Conservation (phyloP, 1,140 invertebrate genomes). For the Chelonus insularis region DNA sequence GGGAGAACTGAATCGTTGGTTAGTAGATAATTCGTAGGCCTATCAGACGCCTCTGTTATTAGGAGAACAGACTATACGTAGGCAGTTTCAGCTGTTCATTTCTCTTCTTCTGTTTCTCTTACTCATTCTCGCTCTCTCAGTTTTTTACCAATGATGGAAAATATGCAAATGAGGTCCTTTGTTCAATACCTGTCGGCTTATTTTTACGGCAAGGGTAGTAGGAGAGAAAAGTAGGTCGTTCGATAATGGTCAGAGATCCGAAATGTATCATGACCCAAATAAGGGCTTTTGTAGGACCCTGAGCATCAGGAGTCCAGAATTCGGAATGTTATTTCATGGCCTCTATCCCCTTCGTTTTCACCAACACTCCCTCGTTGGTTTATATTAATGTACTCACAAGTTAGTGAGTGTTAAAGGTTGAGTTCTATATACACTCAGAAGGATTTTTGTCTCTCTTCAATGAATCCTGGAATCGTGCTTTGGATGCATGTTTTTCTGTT, state of each 20-base stretch:
- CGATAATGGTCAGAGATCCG: constrained; percentile 26
- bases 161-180: constrained; percentile 60
- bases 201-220: constrained; percentile 52
- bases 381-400: background rate
- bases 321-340: constrained; percentile 25
- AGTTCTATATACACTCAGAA: no score
- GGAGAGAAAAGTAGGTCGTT: constrained; percentile 39
- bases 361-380: constrained; percentile 4
- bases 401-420: no score
- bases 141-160: no score
- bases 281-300: constrained; percentile 60
- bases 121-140: background rate
- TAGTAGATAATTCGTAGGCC: constrained; percentile 55
- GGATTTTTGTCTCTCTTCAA: background rate
- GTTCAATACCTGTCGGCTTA: constrained; percentile 59
- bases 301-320: constrained; percentile 52
- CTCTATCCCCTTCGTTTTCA: constrained; percentile 8
- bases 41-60: constrained; percentile 52
- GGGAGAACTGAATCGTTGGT: no score
- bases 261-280: constrained; percentile 55
- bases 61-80: constrained; percentile 43
- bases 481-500: constrained; percentile 53
- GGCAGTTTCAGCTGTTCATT: background rate
- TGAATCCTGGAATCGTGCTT: constrained; percentile 21
- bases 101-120: background rate